Evolutionary conservation across 2,888 invertebrate species (phyloP), one percentile per base, ranked within the genome.

Genomic region (Netelia inedita): DNA sequence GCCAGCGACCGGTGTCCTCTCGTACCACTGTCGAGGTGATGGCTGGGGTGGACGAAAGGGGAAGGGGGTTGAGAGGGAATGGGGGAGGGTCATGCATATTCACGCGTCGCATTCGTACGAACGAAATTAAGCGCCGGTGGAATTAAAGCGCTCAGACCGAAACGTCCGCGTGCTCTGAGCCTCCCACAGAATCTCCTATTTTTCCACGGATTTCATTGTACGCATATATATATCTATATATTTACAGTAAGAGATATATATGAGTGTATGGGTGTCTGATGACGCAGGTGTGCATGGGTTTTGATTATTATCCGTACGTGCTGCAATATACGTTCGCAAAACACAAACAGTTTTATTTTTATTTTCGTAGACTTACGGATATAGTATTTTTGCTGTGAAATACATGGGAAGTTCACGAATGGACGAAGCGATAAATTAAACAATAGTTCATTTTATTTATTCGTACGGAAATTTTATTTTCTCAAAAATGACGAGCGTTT

Each of bases 81-180:
- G 21, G 69, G 14, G 68, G 46, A 46, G 69, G 72, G 63, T 82
- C 81, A 86, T 83, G 80, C 81, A 85, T 90, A 90, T 90, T 90
- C 90, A 89, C 89, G 88, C 85, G 88, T 88, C 88, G 87, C 88
- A 90, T 87, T 89, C 89, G 89, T 89, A 88, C 88, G 88, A 87
- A 87, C 88, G 82, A 82, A 85, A 85, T 85, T 85, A 82, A 85
- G 82, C 85, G 75, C 79, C 75, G 53, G 79, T 72, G 89, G 89
- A 90, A 90, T 90, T 89, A 89, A 90, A 90, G 87, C 86, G 90
- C 87, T 86, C 87, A 57, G 82, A 71, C 71, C 74, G 82, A 85
- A 85, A 79, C 61, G 68, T 68, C 69, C 73, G 71, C 65, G 53
- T 68, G 43, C 76, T 65, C 73, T 23, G 28, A 55, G 23, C 68